Base-by-base conservation (phyloP, 2,797 vertebrate species). In the Cebuella pygmaea region DNA sequence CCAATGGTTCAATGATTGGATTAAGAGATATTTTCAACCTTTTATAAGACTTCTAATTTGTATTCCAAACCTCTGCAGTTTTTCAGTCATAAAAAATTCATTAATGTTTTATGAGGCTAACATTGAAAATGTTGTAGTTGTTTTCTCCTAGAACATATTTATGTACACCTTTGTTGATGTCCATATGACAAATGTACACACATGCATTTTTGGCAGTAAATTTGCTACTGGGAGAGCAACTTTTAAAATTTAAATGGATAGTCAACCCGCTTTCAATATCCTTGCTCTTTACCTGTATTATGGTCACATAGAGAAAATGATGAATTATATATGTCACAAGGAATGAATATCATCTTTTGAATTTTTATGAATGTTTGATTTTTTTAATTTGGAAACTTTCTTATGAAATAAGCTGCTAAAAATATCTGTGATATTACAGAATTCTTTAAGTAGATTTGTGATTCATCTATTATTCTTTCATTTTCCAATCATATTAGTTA, bases 281-380 rank as follows among this genome's bases (percentile, higher is more conserved):
- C 12, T 87, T 88, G 81, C 48, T 95, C 96, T 97, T 96, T 93
- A 72, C 82, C 81, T 97, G 55, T 86, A 89, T 95, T 93, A 81
- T 93, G 55, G 30, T 93, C 83, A 6, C 67, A 61, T 86, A 59
- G 78, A 86, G 41, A 52, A 97, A 97, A 94, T 91, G 30, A 97
- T 95, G 81, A 97, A 96, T 96, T 95, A 90, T 88, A 26, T 95
- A 74, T 70, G 83, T 20, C 57, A 91, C 82, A 85, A 90, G 97
- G 89, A 96, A 97, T 96, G 7, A 96, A 75, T 97, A 96, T 96
- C 26, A 96, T 41, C 41, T 95, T 97, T 74, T 98, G 81, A 97
- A 97, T 97, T 97, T 96, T 98, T 98, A 96, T 22, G 87, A 90
- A 46, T 72, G 46, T 96, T 98, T 96, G 92, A 96, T 97, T 95